Conservation (phyloP, 2,113 vertebrate genomes). For the Willisornis vidua region DNA sequence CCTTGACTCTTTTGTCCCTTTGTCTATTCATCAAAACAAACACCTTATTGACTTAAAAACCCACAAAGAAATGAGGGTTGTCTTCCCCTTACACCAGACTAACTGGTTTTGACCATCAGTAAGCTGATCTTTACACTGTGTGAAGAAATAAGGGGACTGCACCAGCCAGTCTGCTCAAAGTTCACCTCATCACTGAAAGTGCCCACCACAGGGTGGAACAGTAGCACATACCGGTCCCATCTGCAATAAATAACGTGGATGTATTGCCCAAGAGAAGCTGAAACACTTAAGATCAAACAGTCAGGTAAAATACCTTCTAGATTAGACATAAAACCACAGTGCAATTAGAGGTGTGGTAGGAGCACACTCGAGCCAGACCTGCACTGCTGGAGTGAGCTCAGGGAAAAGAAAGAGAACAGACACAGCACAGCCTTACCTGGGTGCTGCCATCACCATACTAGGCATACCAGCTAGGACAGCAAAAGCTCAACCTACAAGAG, state of each 20-base stretch:
- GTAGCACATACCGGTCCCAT: rapidly evolving
- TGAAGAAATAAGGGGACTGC: background rate
- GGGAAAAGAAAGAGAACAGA: background rate
- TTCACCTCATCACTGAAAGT: background rate
- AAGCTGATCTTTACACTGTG: background rate
- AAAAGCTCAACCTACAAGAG: background rate
- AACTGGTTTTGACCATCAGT: background rate
- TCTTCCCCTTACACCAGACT: background rate
- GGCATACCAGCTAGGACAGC: background rate
- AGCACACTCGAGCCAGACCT: background rate
- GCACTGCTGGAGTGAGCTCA: background rate
- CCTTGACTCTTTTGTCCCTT: background rate
- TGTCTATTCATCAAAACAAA: background rate
- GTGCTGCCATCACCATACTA: background rate
- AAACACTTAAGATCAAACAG: background rate
- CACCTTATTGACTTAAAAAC: background rate
- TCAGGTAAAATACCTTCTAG: background rate
- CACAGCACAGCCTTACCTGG: background rate
- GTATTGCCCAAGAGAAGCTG: background rate
- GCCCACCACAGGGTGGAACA: background rate
- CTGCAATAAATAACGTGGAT: background rate
- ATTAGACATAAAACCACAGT: background rate
- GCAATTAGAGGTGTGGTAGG: background rate
- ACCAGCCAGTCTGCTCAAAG: background rate
- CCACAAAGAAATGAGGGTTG: background rate